Base-by-base conservation (phyloP, 2,888 invertebrate species). In the Byasa hedistus region DNA sequence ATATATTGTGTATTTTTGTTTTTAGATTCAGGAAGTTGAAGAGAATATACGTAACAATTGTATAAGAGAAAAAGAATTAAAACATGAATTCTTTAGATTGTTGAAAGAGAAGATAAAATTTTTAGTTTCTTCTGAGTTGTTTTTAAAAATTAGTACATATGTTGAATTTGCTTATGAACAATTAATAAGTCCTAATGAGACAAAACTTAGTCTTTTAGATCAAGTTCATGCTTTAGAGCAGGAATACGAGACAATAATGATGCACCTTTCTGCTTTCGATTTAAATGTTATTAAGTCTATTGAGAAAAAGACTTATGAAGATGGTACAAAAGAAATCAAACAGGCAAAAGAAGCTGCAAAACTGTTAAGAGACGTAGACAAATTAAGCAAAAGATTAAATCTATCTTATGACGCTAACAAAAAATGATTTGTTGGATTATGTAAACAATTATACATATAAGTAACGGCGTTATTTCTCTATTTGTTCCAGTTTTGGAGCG, bases 111-210 rank as follows among this genome's bases (percentile, higher is more conserved):
- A 89, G 72, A 93, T 94, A 69, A 91, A 89, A 54, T 82, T 91
- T 27, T 81, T 94, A 39, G 82, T 94, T 1, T 92, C 93, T 59
- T 93, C 94, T 4, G 92, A 93, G 65, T 89, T 90, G n/a, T 91
- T 93, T 8, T 81, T 95, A 57, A 92, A 93, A 77, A 82, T 95
- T 68, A 91, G 92, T 68, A 93, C 94, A 44, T 94, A 93, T 73
- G 92, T 95, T 3, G 94, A 95, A 80, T 94, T 94, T 75, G 89
- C 94, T 0, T 95, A 94, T 76, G 94, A 94, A 79, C 87, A 91
- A 48, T 84, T 94, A 24, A 89, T 95, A 48, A 93, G 92, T 1
- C 87, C 93, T 0, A 94, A 94, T 75, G 94, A 94, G 70, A 93
- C 93, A 0, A 93, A 93, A 72, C 81, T 94, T 15, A 91, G 89